These are phyloP conservation scores for Brienomyrus brachyistius DNA, from an alignment of 2,113 vertebrate genomes.

Conservation along the genomic window DNA sequence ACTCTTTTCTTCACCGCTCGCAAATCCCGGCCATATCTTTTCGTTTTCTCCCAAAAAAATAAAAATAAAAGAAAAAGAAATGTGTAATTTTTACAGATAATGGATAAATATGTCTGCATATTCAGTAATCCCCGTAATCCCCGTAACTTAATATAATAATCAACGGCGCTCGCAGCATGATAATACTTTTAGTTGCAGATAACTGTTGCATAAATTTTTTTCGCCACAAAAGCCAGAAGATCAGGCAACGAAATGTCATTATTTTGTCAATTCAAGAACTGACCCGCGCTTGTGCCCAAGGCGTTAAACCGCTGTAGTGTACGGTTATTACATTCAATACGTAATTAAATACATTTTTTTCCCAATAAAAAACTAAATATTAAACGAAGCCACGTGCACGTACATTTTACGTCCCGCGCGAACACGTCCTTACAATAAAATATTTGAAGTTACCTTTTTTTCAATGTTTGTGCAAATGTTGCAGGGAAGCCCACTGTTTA, in stretches of 20 bases:
- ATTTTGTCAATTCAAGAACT: not conserved
- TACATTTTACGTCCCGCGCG: not conserved
- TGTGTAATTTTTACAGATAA: not conserved
- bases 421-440: not conserved
- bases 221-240: too few relatives aligned
- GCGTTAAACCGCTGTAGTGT: not conserved
- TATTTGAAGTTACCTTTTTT: conserved; percentile 28
- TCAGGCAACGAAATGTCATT: not conserved
- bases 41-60: not conserved
- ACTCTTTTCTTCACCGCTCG: not conserved
- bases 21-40: not conserved
- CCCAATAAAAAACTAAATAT: not conserved
- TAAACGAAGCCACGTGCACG: not conserved
- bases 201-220: conserved; percentile 16
- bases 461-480: conserved; percentile 11
- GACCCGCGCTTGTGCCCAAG: not conserved
- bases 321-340: not conserved
- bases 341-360: not conserved
- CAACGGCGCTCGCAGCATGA: not conserved
- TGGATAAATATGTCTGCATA: not conserved
- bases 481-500: not conserved
- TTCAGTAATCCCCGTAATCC: not conserved
- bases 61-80: not conserved
- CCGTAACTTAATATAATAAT: not conserved
- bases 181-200: not conserved